These are phyloP conservation scores for Morpho helenor DNA, from an alignment of 2,888 invertebrate species.

Conservation along the genomic window DNA sequence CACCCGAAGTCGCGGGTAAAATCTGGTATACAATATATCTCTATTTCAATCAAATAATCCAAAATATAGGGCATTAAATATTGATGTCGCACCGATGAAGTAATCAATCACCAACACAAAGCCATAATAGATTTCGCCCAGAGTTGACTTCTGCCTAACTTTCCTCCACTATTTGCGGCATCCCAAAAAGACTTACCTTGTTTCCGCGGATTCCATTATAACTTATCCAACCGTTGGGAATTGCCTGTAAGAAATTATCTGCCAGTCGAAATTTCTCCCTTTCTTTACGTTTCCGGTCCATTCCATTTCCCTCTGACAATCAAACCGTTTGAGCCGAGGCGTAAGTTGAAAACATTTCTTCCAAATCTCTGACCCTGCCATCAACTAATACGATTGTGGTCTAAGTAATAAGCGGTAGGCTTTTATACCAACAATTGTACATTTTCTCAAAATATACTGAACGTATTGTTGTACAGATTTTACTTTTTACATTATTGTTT, in stretches of 20 bases:
- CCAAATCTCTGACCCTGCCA: slow-evolving; percentile 60
- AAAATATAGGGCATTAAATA: no score
- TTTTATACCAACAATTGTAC: neutral
- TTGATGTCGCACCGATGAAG: slow-evolving; percentile 1
- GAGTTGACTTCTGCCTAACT: slow-evolving; percentile 14
- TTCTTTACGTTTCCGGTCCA: slow-evolving; percentile 35
- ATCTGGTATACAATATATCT: no score
- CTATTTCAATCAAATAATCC: neutral
- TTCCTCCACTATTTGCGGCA: slow-evolving; percentile 17
- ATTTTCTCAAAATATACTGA: no score
- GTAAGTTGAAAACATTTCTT: slow-evolving; percentile 55
- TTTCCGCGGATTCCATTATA: slow-evolving; percentile 32
- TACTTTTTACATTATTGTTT: no score
- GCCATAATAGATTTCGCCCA: slow-evolving; percentile 11
- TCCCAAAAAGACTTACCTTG: slow-evolving; percentile 21
- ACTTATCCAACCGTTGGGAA: slow-evolving; percentile 29
- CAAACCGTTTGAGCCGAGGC: slow-evolving; percentile 49
- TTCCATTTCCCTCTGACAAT: slow-evolving; percentile 50
- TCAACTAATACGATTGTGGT: slow-evolving; percentile 58
- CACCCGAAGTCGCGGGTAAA: no score
- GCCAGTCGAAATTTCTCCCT: slow-evolving; percentile 33
- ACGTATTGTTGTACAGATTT: no score
- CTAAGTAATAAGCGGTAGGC: slow-evolving; percentile 26
- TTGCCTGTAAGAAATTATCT: slow-evolving; percentile 32
- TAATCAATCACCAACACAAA: slow-evolving; percentile 14